Base-by-base conservation (phyloP, 2,888 invertebrate genomes). In the Acleris sparsana region DNA sequence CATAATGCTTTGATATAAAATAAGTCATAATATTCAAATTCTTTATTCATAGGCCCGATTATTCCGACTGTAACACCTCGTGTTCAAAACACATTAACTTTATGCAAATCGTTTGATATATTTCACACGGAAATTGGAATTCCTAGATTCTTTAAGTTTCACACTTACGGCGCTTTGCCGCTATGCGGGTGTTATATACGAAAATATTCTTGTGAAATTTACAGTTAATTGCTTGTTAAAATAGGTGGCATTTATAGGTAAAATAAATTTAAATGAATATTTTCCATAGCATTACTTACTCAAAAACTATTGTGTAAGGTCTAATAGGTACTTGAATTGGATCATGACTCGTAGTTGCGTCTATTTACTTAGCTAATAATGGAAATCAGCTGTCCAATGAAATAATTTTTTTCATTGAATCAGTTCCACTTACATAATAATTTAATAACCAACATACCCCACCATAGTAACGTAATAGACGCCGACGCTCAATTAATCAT, bases 81-180 rank as follows among this genome's bases (percentile, higher is more conserved):
- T 65, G 65, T 17, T 52, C 16, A 13, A 3, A 55, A 44, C 51
- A 51, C 65, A 61, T 65, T 65, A 61, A 65, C 55, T 56, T 65
- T 61, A 65, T 65, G 65, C 65, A 65, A 65, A 63, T 63, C 39
- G 16, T 25, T 51, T 67, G 63, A 67, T 63, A 63, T 67, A 59
- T 67, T 62, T 57, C 44, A 59, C 53, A 44, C 58, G 67, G 67
- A 63, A 63, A 67, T 67, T 63, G 59, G 18, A 51, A 25, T 62
- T 62, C 62, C 25, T 48, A 44, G 44, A 57, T 58, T 58, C 52
- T 58, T 62, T 53, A 5, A 29, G 5, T 53, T 62, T 62, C 49
- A 43, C 62, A 62, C 58, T 62, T 62, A 33, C 4, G 18, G 44
- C 17, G 60, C n/a, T 63, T 57, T 58, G 53, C 33, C 53, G 57